Evolutionary conservation across 2,113 vertebrate species (phyloP).

Genomic region (Heliornis fulica): DNA sequence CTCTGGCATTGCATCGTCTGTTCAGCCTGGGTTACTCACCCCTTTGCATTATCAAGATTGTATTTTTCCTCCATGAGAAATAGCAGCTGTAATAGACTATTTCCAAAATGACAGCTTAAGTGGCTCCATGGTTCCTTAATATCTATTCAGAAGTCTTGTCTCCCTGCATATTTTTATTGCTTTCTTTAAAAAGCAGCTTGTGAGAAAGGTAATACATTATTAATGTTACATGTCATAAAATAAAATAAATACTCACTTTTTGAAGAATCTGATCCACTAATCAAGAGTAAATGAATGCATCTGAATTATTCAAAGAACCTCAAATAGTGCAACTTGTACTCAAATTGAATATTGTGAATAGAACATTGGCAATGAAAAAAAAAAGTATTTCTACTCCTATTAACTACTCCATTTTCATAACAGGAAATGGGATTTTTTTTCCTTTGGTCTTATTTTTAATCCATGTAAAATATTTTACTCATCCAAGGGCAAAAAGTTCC

Average conservation of each 20-base stretch:
- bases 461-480: background rate
- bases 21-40: constrained; percentile 12
- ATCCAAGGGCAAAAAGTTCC: background rate
- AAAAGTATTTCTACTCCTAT: background rate
- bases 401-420: constrained; percentile 29
- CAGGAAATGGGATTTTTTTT: background rate
- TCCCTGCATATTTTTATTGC: constrained; percentile 54
- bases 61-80: constrained; percentile 8
- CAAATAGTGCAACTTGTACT: constrained; percentile 72
- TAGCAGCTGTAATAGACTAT: constrained; percentile 12
- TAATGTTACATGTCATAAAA: constrained; percentile 70
- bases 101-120: constrained; percentile 65
- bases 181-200: constrained; percentile 49
- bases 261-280: constrained; percentile 68
- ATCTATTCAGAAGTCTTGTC: constrained; percentile 58
- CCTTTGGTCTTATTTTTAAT: background rate
- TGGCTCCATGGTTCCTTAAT: constrained; percentile 56
- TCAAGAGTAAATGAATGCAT: constrained; percentile 75
- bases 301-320: constrained; percentile 72
- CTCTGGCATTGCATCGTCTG: background rate
- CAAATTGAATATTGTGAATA: constrained; percentile 73
- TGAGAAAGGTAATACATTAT: constrained; percentile 72
- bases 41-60: constrained; percentile 11
- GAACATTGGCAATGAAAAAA: constrained; percentile 55
- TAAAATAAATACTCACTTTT: constrained; percentile 73